Evolutionary conservation across 2,888 invertebrate species (phyloP), one percentile per base, ranked within the genome.

Genomic region (Leptopilina drosophilae): DNA sequence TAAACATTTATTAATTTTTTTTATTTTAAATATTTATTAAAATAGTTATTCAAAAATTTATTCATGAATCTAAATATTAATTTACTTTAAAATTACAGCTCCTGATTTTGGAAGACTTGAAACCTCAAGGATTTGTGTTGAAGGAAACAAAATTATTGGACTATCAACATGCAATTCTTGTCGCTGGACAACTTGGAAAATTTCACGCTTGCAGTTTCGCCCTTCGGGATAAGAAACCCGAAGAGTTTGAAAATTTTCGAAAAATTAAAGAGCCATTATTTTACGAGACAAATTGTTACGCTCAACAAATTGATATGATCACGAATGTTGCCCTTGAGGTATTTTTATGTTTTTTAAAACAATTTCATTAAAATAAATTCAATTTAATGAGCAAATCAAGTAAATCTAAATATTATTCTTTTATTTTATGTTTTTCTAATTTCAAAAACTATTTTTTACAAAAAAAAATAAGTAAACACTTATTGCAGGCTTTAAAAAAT

Each of bases 171-270:
- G 81, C 80, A 8, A 76, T 78, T 6, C n/a, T 84, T 4, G 77
- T 81, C 1, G 53, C 86, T 5, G 75, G 78, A 12, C 15, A 66
- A 26, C 76, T 86, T 12, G 86, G 85, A 5, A 69, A 81, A 77
- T 84, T 86, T 42, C 86, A 87, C 56, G 86, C 87, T 5, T 78
- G 80, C 8, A 83, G 82, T 77, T 87, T 87, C 49, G 85, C 85
- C 5, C 67, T 83, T 12, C 83, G 85, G 0, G 78, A 77, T 66
- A 80, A 82, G 26, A 77, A 80, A 26, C 85, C 85, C 9, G 81
- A 81, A 7, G 53, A 59, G 40, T 85, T 85, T 26, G 75, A 83
- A 20, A 80, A 80, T 66, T 56, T 86, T 0, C 69, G 73, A 11
- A 53, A 20, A 1, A 80, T 84, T 40, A 11, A 83, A 6, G 87